Percentiles rank a stretch among this genome's conserved stretches.
Conservation (phyloP, 2,113 vertebrate genomes). For the Corythornis vintsioides region DNA sequence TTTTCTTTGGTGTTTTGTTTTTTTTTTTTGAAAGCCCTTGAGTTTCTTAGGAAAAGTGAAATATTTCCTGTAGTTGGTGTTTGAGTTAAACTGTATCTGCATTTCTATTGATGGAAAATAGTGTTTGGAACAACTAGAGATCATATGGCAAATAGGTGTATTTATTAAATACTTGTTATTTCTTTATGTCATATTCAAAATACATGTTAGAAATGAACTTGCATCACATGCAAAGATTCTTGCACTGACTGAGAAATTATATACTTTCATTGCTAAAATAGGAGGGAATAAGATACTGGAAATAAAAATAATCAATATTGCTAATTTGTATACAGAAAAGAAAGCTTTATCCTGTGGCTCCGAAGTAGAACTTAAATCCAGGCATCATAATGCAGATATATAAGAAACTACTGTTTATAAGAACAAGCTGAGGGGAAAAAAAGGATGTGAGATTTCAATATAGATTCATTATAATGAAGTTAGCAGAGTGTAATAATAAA, state of each 20-base stretch:
- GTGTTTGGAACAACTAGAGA: not conserved
- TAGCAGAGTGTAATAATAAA: not conserved
- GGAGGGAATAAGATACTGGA: not conserved
- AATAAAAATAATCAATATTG: not conserved
- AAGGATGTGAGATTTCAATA: not conserved
- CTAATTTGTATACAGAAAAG: not conserved
- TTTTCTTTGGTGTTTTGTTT: too few species aligned
- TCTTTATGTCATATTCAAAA: slow-evolving; percentile 2
- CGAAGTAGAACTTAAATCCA: not conserved
- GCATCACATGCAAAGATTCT: not conserved
- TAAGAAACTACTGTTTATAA: not conserved
- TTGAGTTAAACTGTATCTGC: not conserved
- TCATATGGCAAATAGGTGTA: not conserved
- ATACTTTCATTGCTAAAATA: not conserved
- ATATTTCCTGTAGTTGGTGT: not conserved
- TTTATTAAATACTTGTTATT: not conserved
- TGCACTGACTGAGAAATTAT: not conserved
- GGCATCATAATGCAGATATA: not conserved
- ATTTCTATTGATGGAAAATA: not conserved
- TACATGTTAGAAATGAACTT: not conserved
- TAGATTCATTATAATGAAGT: not conserved
- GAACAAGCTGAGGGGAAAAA: not conserved
- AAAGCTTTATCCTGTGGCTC: not conserved
- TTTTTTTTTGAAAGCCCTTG: not conserved
- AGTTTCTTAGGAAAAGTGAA: not conserved